These are phyloP conservation scores for Blera fallax DNA, from an alignment of 2,888 invertebrate genomes.

Conservation along the genomic window DNA sequence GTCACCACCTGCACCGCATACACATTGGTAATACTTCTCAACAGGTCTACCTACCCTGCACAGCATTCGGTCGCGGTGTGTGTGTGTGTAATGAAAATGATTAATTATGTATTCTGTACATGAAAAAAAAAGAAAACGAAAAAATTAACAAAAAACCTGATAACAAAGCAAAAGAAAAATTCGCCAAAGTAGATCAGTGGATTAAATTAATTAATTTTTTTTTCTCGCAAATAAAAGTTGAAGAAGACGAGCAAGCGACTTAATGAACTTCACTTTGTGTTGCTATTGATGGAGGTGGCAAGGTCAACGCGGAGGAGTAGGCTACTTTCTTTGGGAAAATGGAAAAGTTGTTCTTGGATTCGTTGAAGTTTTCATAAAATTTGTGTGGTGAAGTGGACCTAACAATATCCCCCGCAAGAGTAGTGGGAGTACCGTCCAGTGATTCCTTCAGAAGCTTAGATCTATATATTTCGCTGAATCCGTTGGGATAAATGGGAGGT, in stretches of 20 bases:
- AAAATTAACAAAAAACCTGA: not conserved
- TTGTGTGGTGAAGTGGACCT: too few species aligned
- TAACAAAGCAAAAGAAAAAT: not conserved
- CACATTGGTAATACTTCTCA: not conserved
- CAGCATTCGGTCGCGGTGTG: not conserved
- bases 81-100: slow-evolving; percentile 7
- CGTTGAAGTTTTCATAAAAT: too few species aligned
- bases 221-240: not conserved
- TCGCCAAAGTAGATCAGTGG: slow-evolving; percentile 37
- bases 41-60: not conserved
- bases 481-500: too few species aligned
- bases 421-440: too few species aligned
- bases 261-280: not conserved
- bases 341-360: not conserved
- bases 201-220: slow-evolving; percentile 33
- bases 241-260: slow-evolving; percentile 7
- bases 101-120: slow-evolving; percentile 49
- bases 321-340: not conserved
- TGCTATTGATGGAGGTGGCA: not conserved
- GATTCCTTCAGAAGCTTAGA: too few species aligned
- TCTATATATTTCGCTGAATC: too few species aligned
- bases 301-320: not conserved
- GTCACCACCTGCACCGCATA: slow-evolving; percentile 25
- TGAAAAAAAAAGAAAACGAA: slow-evolving; percentile 23
- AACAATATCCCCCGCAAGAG: too few species aligned